phyloP scores from a whole-genome alignment of 1,140 invertebrate species.

The Meloidogyne chitwoodi region DNA sequence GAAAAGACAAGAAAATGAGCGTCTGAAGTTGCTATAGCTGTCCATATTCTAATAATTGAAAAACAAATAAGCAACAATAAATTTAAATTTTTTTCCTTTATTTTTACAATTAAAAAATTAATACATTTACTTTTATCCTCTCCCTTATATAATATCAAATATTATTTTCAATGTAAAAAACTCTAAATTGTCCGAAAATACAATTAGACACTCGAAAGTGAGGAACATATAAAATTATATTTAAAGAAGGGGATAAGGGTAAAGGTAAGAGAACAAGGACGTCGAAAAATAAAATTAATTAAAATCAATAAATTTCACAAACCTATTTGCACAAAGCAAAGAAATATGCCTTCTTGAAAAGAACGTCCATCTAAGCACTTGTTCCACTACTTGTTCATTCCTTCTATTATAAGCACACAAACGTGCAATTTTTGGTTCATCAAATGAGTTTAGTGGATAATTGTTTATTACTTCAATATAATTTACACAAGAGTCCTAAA shows the following conservation, averaged over 20 bases:
- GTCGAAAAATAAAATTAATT: neutral
- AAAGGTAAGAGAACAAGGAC: too few species aligned
- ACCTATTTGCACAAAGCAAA: slow-evolving; percentile 4
- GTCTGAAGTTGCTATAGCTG: slow-evolving; percentile 16
- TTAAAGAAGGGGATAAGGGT: too few species aligned
- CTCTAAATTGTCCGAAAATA: too few species aligned
- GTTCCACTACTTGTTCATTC: neutral
- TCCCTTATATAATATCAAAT: too few species aligned
- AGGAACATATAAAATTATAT: too few species aligned
- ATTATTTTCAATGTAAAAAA: too few species aligned
- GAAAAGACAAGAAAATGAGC: slow-evolving; percentile 17
- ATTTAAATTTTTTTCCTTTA: too few species aligned
- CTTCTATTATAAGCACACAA: neutral
- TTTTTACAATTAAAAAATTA: too few species aligned
- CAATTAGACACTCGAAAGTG: too few species aligned
- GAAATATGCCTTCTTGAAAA: slow-evolving; percentile 3
- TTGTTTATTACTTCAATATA: slow-evolving; percentile 18
- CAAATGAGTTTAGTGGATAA: neutral
- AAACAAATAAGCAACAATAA: too few species aligned
- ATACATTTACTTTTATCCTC: too few species aligned
- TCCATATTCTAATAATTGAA: slow-evolving; percentile 12
- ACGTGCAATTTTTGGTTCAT: neutral
- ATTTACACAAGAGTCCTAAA: neutral
- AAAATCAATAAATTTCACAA: neutral
- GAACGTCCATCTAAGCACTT: neutral